A percentile compares a stretch with the other conserved stretches of the same genome.
phyloP scores from a whole-genome alignment of 2,113 vertebrate genomes.

The Eleginops maclovinus region DNA sequence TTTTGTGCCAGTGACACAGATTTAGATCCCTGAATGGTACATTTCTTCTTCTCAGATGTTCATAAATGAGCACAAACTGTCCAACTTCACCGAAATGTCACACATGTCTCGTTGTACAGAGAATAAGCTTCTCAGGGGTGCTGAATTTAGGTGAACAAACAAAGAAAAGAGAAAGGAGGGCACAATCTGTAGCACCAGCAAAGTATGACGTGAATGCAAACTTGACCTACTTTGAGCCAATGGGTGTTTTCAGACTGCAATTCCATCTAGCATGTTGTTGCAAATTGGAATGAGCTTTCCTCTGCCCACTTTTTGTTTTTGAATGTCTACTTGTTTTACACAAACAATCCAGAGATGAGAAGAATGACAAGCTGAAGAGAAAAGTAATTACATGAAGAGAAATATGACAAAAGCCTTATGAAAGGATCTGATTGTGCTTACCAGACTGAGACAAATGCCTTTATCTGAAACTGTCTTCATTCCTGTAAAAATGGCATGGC shows the following conservation, averaged over 20 bases:
- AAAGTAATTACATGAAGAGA: not conserved
- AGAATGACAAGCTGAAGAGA: not conserved
- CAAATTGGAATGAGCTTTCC: conserved; percentile 68
- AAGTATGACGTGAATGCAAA: conserved; percentile 64
- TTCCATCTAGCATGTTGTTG: conserved; percentile 45
- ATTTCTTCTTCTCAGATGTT: not conserved
- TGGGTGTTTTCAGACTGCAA: conserved; percentile 61
- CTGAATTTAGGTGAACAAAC: not conserved
- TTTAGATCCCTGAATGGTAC: not conserved
- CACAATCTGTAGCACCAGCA: conserved; percentile 1
- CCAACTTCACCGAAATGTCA: not conserved
- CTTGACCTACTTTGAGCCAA: conserved; percentile 86
- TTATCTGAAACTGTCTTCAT: conserved; percentile 13
- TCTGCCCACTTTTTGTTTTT: conserved; percentile 25
- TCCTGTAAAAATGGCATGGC: conserved; percentile 5
- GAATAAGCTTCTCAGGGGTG: not conserved
- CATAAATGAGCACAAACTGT: not conserved
- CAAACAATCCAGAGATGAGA: not conserved
- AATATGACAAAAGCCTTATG: not conserved
- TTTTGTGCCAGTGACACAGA: conserved; percentile 21
- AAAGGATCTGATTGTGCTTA: not conserved
- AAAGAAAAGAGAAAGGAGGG: not conserved
- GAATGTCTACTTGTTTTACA: not conserved
- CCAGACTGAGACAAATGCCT: not conserved
- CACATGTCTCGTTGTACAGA: not conserved